Evolutionary conservation across 1,140 invertebrate species (phyloP).

Genomic region (Metaphire vulgaris): DNA sequence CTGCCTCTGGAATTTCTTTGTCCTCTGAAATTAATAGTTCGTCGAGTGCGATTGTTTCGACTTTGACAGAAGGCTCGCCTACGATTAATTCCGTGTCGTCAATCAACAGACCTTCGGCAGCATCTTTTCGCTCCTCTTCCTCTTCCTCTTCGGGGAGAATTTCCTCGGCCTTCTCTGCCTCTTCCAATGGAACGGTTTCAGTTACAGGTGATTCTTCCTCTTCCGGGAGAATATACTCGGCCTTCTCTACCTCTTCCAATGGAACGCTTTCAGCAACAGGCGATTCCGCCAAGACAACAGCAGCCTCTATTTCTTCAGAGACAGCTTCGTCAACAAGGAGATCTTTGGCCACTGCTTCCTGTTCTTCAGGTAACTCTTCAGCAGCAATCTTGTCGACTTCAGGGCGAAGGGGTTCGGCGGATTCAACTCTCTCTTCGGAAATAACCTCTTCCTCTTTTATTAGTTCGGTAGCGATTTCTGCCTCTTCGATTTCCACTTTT

Average conservation of each 20-base stretch:
- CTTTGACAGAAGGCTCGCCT: background rate
- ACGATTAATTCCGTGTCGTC: background rate
- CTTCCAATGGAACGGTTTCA: background rate
- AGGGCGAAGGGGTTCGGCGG: background rate
- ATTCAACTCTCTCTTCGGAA: background rate
- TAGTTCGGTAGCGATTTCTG: background rate
- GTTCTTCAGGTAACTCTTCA: background rate
- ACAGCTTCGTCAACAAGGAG: background rate
- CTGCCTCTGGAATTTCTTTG: no score
- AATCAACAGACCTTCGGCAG: background rate
- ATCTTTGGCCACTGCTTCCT: background rate
- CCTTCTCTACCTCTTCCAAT: background rate
- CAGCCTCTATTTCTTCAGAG: background rate
- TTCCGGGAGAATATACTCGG: background rate
- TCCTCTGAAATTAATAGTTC: no score
- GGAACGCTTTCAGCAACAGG: background rate
- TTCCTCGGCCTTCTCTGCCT: background rate
- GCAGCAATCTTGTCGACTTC: conserved; percentile 1
- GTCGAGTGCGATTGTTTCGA: background rate
- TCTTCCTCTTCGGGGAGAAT: background rate
- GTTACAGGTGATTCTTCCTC: background rate
- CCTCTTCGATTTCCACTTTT: background rate
- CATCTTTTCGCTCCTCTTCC: background rate
- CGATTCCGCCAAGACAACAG: background rate
- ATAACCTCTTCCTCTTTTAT: background rate